These are phyloP conservation scores for Nicator chloris DNA, from an alignment of 2,113 vertebrate species.

Conservation along the genomic window DNA sequence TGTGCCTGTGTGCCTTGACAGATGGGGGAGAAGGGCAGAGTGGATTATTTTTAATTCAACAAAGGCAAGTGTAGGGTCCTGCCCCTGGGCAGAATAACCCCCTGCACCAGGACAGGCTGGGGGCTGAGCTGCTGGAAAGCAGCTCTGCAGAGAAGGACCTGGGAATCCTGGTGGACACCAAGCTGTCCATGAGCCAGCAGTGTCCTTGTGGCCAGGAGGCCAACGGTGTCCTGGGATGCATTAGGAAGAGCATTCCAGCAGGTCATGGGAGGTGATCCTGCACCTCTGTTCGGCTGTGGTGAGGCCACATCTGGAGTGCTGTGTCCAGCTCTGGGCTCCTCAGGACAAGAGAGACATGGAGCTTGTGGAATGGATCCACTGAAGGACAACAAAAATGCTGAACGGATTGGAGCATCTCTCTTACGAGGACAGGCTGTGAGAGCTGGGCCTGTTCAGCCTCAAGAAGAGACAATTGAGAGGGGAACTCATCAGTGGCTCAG, in stretches of 20 bases:
- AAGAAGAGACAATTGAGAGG: not conserved
- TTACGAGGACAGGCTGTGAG: not conserved
- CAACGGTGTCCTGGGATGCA: fast-evolving
- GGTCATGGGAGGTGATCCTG: not conserved
- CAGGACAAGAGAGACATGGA: not conserved
- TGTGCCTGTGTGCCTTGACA: not conserved
- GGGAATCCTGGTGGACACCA: not conserved
- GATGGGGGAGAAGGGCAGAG: not conserved
- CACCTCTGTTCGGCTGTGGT: not conserved
- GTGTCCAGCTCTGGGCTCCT: not conserved
- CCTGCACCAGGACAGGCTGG: not conserved
- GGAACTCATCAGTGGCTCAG: not conserved
- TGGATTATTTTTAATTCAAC: not conserved
- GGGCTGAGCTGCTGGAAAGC: not conserved
- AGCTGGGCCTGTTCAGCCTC: not conserved
- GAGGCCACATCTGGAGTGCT: not conserved
- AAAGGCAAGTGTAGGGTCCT: not conserved
- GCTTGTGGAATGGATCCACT: too few relatives aligned
- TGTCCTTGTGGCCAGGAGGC: not conserved
- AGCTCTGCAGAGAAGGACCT: not conserved
- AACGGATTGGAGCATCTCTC: not conserved
- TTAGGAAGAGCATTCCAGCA: not conserved
- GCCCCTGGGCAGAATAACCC: not conserved
- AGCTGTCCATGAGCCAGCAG: not conserved
- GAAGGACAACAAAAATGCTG: not conserved